Evolutionary conservation across 2,888 invertebrate genomes (phyloP).

Genomic region (Dichetophora obliterata): DNA sequence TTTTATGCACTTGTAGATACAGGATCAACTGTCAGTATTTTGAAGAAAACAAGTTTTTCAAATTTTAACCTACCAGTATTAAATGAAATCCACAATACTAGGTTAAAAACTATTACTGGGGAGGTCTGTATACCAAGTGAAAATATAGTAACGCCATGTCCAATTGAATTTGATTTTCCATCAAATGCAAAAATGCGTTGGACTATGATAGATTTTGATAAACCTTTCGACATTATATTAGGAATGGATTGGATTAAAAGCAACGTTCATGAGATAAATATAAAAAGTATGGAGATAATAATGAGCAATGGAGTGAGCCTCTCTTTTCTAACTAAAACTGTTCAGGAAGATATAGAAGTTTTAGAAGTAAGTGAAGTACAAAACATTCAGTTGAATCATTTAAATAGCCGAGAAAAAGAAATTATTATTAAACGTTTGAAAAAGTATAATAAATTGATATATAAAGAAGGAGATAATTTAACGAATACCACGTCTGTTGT

Average conservation of each 20-base stretch:
- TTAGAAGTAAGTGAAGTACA: conserved; percentile 41
- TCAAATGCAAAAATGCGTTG: conserved; percentile 45
- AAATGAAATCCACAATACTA: conserved; percentile 12
- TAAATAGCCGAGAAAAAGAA: background rate
- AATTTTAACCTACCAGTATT: background rate
- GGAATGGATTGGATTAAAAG: conserved; percentile 44
- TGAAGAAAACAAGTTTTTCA: conserved; percentile 35
- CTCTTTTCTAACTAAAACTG: conserved; percentile 39
- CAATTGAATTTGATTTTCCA: conserved; percentile 41
- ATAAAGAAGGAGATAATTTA: conserved; percentile 42
- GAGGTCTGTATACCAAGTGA: conserved; percentile 22
- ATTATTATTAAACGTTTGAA: conserved; percentile 34
- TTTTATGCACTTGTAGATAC: conserved; percentile 34
- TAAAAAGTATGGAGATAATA: conserved; percentile 38
- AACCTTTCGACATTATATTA: conserved; percentile 43
- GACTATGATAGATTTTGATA: conserved; percentile 41
- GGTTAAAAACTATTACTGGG: conserved; percentile 42
- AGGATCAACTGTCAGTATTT: conserved; percentile 41
- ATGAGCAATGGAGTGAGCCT: conserved; percentile 36
- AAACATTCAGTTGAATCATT: too few relatives aligned
- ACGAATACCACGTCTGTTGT: conserved; percentile 36
- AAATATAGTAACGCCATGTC: conserved; percentile 46
- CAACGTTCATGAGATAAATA: conserved; percentile 42
- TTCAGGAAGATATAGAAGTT: conserved; percentile 41
- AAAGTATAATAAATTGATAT: conserved; percentile 42